phyloP scores from a whole-genome alignment of 2,797 vertebrate species.

The Channa striata region DNA sequence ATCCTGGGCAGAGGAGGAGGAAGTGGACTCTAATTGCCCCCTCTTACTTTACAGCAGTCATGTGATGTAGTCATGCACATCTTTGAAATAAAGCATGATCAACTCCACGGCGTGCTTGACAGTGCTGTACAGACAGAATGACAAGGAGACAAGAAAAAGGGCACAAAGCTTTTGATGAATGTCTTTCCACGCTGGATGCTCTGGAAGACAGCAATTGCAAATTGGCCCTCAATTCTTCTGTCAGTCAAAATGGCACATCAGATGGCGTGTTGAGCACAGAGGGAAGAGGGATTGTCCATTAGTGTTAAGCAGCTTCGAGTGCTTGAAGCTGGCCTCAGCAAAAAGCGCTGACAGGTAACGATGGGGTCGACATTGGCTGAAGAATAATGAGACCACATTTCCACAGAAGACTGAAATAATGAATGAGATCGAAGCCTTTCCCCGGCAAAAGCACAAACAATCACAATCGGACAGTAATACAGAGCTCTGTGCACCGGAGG shows the following conservation, averaged over 20 bases:
- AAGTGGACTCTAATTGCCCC: slow-evolving; percentile 47
- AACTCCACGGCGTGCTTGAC: slow-evolving; percentile 42
- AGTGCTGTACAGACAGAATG: slow-evolving; percentile 55
- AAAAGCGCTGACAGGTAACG: slow-evolving; percentile 71
- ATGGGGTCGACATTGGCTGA: slow-evolving; percentile 54
- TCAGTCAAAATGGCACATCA: slow-evolving; percentile 70
- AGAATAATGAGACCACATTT: slow-evolving; percentile 72
- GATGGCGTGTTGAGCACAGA: slow-evolving; percentile 56
- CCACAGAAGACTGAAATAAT: slow-evolving; percentile 58
- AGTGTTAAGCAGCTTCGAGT: slow-evolving; percentile 68
- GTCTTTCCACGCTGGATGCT: slow-evolving; percentile 57
- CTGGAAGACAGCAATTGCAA: slow-evolving; percentile 68
- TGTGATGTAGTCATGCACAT: slow-evolving; percentile 19
- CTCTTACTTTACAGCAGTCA: slow-evolving; percentile 10
- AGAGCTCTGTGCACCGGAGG: slow-evolving; percentile 2
- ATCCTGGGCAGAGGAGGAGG: slow-evolving; percentile 5
- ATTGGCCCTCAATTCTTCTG: slow-evolving; percentile 62
- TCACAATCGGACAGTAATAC: slow-evolving; percentile 1
- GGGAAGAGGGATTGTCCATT: slow-evolving; percentile 75
- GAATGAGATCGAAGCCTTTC: slow-evolving; percentile 41
- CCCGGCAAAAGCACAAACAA: slow-evolving; percentile 11
- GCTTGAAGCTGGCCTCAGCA: slow-evolving; percentile 71
- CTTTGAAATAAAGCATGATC: slow-evolving; percentile 44
- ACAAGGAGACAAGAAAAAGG: slow-evolving; percentile 65
- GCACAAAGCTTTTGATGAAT: slow-evolving; percentile 71